A percentile compares a stretch with the other conserved stretches of the same genome.
Conservation (phyloP, 2,888 invertebrate species). For the Tenthredo livida region DNA sequence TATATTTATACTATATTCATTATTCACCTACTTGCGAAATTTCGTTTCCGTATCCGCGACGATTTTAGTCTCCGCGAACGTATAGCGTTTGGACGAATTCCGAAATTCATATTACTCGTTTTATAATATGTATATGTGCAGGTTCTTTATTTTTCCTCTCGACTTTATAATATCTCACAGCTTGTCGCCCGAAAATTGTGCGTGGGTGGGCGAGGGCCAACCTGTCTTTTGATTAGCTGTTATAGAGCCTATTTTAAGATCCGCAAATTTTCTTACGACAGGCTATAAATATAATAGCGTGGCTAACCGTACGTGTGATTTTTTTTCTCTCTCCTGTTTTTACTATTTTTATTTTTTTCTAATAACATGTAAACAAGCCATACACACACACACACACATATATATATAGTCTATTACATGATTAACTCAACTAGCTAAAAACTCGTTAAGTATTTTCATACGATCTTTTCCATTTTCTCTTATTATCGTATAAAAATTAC, state of each 20-base stretch:
- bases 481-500: conserved; percentile 67
- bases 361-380: neutral
- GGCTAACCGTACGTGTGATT: neutral
- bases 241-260: conserved; percentile 17
- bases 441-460: too few relatives aligned
- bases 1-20: neutral
- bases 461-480: neutral
- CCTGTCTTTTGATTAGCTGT: conserved; percentile 38
- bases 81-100: neutral
- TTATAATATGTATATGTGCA: too few relatives aligned
- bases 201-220: conserved; percentile 51
- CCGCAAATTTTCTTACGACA: neutral
- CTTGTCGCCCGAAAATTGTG: conserved; percentile 65
- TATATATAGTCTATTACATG: neutral
- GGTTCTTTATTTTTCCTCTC: neutral
- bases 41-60: neutral
- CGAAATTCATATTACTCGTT: neutral
- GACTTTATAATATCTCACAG: neutral
- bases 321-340: neutral
- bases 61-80: neutral
- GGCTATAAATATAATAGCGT: conserved; percentile 24
- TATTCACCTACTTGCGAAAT: neutral
- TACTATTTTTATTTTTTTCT: neutral
- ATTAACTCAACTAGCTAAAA: neutral
- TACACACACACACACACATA: neutral